Evolutionary conservation across 2,888 invertebrate genomes (phyloP).

Genomic region (Xylota segnis): DNA sequence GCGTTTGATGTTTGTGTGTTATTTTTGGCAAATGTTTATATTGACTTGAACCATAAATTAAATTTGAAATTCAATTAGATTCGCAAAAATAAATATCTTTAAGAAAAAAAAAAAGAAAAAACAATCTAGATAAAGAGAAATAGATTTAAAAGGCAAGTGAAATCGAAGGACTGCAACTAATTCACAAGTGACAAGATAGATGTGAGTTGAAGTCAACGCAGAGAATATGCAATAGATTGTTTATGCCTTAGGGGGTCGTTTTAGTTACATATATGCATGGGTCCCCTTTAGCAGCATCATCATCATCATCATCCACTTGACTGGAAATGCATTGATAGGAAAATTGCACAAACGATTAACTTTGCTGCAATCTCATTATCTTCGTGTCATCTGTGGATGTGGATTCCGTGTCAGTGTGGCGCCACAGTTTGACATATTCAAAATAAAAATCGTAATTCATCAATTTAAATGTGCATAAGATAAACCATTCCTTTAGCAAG

Average conservation of each 20-base stretch:
- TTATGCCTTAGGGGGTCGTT: constrained; percentile 46
- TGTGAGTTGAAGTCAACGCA: constrained; percentile 12
- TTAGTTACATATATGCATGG: constrained; percentile 25
- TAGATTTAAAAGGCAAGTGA: constrained; percentile 48
- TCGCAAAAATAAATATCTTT: constrained; percentile 41
- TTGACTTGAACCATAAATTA: constrained; percentile 75
- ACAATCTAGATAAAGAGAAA: constrained; percentile 28
- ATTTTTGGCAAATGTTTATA: constrained; percentile 76
- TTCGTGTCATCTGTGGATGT: constrained; percentile 64
- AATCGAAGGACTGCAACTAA: constrained; percentile 66
- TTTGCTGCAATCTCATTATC: constrained; percentile 74
- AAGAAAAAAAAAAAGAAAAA: constrained; percentile 14
- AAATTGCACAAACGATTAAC: constrained; percentile 75
- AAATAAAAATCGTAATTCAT: constrained; percentile 61
- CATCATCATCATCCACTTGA: constrained; percentile 67
- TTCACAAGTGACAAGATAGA: constrained; percentile 62
- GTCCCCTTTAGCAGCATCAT: neutral
- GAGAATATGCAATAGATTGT: constrained; percentile 37
- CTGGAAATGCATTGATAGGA: constrained; percentile 72
- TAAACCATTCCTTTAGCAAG: constrained; percentile 15
- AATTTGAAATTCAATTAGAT: constrained; percentile 77
- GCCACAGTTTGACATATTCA: constrained; percentile 62
- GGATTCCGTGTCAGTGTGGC: constrained; percentile 54
- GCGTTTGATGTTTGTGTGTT: constrained; percentile 70
- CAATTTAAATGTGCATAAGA: constrained; percentile 69